phyloP scores from a whole-genome alignment of 1,140 invertebrate species.

The Macrosteles quadrilineatus region DNA sequence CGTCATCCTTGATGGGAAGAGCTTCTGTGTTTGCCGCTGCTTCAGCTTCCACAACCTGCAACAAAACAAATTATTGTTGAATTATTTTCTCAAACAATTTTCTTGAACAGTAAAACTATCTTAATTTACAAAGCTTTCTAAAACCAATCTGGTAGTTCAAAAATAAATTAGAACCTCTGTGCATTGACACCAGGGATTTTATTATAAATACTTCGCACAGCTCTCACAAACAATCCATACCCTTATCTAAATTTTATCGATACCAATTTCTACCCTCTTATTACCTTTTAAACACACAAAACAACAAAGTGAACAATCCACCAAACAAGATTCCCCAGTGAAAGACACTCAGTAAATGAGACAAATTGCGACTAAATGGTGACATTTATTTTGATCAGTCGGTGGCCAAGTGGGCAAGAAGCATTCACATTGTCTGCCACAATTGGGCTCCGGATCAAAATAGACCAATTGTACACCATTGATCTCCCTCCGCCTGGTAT shows the following conservation, averaged over 20 bases:
- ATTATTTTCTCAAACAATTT: background rate
- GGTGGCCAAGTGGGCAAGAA: background rate
- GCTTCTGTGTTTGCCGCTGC: slow-evolving; percentile 25
- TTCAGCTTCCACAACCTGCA: slow-evolving; percentile 31
- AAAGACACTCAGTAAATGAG: background rate
- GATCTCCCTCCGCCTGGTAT: background rate
- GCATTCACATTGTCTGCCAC: background rate
- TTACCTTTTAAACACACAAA: too few species aligned
- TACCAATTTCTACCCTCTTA: too few species aligned
- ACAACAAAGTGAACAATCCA: too few species aligned
- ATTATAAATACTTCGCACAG: too few species aligned
- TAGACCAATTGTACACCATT: slow-evolving; percentile 14
- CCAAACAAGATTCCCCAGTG: too few species aligned
- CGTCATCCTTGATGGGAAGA: slow-evolving; percentile 24
- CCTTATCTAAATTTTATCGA: too few species aligned
- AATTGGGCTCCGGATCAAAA: slow-evolving; percentile 20
- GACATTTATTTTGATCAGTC: slow-evolving; percentile 14
- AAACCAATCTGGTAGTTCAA: too few species aligned
- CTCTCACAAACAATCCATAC: too few species aligned
- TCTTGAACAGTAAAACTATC: background rate
- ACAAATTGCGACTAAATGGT: background rate
- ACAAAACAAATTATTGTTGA: background rate
- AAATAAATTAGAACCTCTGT: too few species aligned
- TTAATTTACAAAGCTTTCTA: background rate
- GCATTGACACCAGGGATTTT: too few species aligned